A percentile compares a stretch with the other conserved stretches of the same genome.
Conservation (phyloP, 1,140 invertebrate genomes). For the Whitmania pigra region DNA sequence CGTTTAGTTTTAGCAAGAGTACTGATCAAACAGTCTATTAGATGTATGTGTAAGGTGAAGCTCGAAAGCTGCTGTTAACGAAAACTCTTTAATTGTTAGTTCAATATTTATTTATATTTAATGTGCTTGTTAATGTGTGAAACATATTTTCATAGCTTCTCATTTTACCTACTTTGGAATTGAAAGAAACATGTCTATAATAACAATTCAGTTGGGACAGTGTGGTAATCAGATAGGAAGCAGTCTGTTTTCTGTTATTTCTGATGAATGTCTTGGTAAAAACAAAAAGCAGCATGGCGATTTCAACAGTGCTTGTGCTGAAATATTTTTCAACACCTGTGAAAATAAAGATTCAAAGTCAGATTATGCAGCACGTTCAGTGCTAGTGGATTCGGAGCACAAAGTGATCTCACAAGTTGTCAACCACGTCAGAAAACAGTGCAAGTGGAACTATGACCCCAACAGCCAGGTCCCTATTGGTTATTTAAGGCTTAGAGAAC, state of each 20-base stretch:
- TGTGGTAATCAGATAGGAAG: constrained; percentile 45
- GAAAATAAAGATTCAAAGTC: constrained; percentile 19
- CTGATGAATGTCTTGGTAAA: constrained; percentile 30
- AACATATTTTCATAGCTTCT: background rate
- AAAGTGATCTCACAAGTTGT: constrained; percentile 42
- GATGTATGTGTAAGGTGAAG: background rate
- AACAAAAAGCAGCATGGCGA: constrained; percentile 13
- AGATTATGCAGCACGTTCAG: constrained; percentile 32
- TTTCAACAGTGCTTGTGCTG: constrained; percentile 22
- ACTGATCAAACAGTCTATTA: background rate
- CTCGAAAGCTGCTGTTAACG: background rate
- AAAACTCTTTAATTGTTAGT: background rate
- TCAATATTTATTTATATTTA: background rate
- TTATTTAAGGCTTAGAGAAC: background rate
- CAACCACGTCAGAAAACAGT: constrained; percentile 31
- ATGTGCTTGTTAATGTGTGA: background rate
- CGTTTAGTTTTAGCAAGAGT: background rate
- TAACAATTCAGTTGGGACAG: constrained; percentile 44
- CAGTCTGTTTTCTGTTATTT: constrained; percentile 39
- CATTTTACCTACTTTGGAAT: background rate
- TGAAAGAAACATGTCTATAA: constrained; percentile 35
- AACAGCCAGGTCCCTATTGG: constrained; percentile 20
- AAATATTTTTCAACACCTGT: constrained; percentile 27
- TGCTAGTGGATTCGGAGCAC: constrained; percentile 44
- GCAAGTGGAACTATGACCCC: constrained; percentile 38